These are phyloP conservation scores for Drosophila cardini DNA, from an alignment of 1,140 invertebrate species.

Conservation along the genomic window DNA sequence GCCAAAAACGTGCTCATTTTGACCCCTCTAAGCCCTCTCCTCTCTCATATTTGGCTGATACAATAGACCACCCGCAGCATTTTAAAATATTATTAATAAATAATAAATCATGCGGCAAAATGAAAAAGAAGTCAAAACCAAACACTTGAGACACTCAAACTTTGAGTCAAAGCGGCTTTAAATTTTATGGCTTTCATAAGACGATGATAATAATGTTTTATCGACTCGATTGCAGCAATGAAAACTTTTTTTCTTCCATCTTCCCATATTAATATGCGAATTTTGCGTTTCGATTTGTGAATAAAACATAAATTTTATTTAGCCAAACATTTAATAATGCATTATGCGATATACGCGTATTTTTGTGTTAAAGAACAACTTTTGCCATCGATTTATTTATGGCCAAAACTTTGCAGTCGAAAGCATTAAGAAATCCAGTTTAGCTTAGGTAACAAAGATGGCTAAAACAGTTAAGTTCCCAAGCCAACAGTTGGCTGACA, in stretches of 20 bases:
- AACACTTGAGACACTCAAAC: conserved; percentile 22
- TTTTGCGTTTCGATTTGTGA: conserved; percentile 28
- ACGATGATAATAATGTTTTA: conserved; percentile 63
- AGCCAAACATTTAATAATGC: conserved; percentile 47
- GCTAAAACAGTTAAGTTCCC: conserved; percentile 57
- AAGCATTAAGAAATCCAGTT: conserved; percentile 10
- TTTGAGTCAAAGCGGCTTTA: conserved; percentile 26
- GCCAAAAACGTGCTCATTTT: neutral
- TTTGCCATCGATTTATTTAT: conserved; percentile 48
- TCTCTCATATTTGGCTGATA: neutral
- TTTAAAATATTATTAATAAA: conserved; percentile 68
- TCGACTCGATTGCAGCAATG: conserved; percentile 46
- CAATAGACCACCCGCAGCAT: conserved; percentile 19
- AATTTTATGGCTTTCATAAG: conserved; percentile 56
- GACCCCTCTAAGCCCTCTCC: neutral
- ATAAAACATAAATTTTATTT: conserved; percentile 52
- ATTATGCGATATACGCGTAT: conserved; percentile 8
- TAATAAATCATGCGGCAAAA: conserved; percentile 72
- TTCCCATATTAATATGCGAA: conserved; percentile 41
- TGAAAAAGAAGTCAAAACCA: conserved; percentile 34
- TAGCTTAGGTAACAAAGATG: conserved; percentile 14
- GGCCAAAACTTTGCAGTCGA: conserved; percentile 44
- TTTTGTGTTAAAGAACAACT: conserved; percentile 19
- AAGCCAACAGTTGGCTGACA: conserved; percentile 36
- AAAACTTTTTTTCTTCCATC: conserved; percentile 46